Percentiles rank a stretch among this genome's conserved stretches.
These are phyloP conservation scores for Formica aserva DNA, from an alignment of 2,888 invertebrate genomes.

Conservation along the genomic window DNA sequence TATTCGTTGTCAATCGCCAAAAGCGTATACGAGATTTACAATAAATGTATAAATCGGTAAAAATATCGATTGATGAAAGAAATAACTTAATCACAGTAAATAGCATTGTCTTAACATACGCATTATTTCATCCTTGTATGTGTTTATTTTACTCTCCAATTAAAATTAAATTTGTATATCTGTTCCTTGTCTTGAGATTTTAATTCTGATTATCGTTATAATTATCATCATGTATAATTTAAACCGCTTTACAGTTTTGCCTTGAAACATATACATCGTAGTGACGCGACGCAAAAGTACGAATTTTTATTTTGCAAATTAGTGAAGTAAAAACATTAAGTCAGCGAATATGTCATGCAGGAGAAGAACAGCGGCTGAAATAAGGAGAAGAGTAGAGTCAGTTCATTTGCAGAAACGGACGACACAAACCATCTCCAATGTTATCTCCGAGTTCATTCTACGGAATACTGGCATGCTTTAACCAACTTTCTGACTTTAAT, in stretches of 20 bases:
- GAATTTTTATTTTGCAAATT: slow-evolving; percentile 18
- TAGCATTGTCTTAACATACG: background rate
- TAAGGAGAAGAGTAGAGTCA: slow-evolving; percentile 55
- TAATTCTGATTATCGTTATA: background rate
- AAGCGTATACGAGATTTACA: background rate
- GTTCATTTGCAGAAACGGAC: slow-evolving; percentile 68
- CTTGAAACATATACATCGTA: background rate
- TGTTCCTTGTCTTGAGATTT: background rate
- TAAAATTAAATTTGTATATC: slow-evolving; percentile 2
- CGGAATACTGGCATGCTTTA: slow-evolving; percentile 59
- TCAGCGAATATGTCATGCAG: slow-evolving; percentile 41
- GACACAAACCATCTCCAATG: slow-evolving; percentile 69
- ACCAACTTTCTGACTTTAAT: slow-evolving; percentile 73
- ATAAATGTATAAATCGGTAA: background rate
- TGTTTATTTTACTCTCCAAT: background rate
- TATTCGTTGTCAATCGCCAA: background rate
- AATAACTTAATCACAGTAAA: background rate
- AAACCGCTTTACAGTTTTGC: background rate
- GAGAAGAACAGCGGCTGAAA: slow-evolving; percentile 59
- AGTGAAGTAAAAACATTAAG: slow-evolving; percentile 30
- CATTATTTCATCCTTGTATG: background rate
- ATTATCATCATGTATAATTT: background rate
- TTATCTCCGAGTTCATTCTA: slow-evolving; percentile 55
- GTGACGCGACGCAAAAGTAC: background rate
- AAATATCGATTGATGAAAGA: background rate